Evolutionary conservation across 53 echinoderm and acorn worm species (phyloP).

Genomic region (Henricia sp.): DNA sequence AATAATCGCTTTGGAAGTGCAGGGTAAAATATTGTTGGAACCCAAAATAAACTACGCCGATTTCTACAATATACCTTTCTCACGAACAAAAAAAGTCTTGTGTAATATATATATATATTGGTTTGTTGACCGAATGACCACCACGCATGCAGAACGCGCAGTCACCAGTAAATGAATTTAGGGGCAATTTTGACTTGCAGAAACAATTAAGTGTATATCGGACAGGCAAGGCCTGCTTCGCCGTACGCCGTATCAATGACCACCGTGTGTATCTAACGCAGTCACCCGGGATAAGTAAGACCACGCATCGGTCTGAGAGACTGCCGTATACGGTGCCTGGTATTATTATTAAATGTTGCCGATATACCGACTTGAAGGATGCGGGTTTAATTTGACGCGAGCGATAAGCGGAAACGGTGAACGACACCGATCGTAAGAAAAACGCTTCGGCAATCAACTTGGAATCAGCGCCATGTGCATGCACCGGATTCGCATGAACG

Average conservation of each 20-base stretch:
- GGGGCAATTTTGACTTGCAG: too few species aligned
- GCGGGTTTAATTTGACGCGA: conserved; percentile 46
- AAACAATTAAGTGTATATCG: too few species aligned
- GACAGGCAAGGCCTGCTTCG: too few species aligned
- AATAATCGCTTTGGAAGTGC: too few species aligned
- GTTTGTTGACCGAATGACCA: too few species aligned
- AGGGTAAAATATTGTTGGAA: too few species aligned
- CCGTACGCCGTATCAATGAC: not conserved
- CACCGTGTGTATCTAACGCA: conserved; percentile 15
- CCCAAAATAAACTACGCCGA: too few species aligned
- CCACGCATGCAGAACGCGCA: too few species aligned
- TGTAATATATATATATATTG: too few species aligned
- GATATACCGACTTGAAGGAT: conserved; percentile 16
- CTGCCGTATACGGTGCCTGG: not conserved
- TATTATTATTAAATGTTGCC: conserved; percentile 19
- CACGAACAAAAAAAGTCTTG: too few species aligned
- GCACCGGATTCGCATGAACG: not conserved
- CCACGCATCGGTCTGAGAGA: conserved; percentile 10
- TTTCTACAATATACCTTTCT: too few species aligned
- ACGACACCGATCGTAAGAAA: conserved; percentile 46
- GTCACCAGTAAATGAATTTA: too few species aligned
- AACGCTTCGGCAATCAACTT: conserved; percentile 57
- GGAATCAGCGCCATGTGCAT: conserved; percentile 3
- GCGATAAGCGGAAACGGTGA: conserved; percentile 39
- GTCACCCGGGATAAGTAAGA: conserved; percentile 42